Evolutionary conservation across 2,888 invertebrate species (phyloP).

Genomic region (Crocallis elinguaria): DNA sequence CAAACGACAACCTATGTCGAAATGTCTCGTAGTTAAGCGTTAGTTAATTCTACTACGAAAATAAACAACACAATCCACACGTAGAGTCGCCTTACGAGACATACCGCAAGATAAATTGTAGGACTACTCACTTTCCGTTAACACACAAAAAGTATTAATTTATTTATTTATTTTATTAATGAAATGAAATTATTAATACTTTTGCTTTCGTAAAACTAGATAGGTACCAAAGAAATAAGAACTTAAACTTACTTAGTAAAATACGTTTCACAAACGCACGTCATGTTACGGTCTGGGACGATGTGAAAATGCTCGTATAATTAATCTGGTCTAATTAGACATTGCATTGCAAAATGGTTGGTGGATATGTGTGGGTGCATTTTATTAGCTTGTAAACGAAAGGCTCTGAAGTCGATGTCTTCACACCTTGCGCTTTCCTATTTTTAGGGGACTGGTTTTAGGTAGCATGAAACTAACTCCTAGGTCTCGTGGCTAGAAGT

Average conservation of each 20-base stretch:
- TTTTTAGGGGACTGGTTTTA: not conserved
- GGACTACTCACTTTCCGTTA: constrained; percentile 26
- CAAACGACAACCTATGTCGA: constrained; percentile 64
- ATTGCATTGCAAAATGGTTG: constrained; percentile 30
- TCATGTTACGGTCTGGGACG: constrained; percentile 64
- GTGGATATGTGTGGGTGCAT: constrained; percentile 20
- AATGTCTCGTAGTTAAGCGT: constrained; percentile 68
- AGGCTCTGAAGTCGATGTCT: constrained; percentile 9
- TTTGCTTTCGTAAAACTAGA: constrained; percentile 23
- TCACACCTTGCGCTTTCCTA: constrained; percentile 4
- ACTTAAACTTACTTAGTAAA: constrained; percentile 17
- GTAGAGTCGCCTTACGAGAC: constrained; percentile 39
- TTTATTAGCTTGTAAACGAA: constrained; percentile 15
- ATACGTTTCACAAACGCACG: constrained; percentile 43
- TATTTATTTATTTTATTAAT: no score
- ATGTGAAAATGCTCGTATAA: constrained; percentile 63
- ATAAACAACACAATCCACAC: constrained; percentile 51
- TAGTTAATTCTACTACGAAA: constrained; percentile 64
- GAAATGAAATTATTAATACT: constrained; percentile 22
- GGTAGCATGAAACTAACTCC: no score
- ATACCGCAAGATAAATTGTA: constrained; percentile 54
- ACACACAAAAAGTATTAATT: constrained; percentile 13
- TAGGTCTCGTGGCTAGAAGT: no score
- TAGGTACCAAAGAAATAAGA: constrained; percentile 31
- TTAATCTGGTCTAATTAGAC: constrained; percentile 56